A percentile compares a stretch with the other conserved stretches of the same genome.
Conservation (phyloP, 2,888 invertebrate genomes). For the Belgica antarctica region DNA sequence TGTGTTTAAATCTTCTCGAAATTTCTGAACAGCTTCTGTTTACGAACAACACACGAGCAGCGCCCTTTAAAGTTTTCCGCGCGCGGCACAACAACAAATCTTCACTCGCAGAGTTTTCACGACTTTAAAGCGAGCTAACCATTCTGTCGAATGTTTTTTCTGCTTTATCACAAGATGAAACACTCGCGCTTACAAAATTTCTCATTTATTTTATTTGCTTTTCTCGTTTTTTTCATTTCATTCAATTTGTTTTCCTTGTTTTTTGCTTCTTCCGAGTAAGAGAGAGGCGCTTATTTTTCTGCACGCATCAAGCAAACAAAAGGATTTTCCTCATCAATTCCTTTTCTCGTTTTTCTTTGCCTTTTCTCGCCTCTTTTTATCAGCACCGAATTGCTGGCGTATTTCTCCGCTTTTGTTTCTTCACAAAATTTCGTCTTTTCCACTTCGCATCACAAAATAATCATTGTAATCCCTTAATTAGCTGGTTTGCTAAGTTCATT, state of each 20-base stretch:
- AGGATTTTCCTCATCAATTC: neutral
- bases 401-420: conserved; percentile 3
- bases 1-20: too few relatives aligned
- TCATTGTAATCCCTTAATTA: conserved; percentile 20
- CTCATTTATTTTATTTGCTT: neutral
- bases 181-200: neutral
- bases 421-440: neutral
- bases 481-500: conserved; percentile 1
- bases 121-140: neutral
- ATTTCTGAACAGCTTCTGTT: neutral
- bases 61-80: too few relatives aligned
- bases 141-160: neutral
- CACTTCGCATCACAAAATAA: conserved; percentile 17
- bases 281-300: neutral
- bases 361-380: neutral
- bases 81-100: too few relatives aligned
- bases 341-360: neutral
- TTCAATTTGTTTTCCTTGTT: conserved; percentile 13
- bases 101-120: neutral
- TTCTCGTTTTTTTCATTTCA: neutral
- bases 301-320: conserved; percentile 14
- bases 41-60: too few relatives aligned
- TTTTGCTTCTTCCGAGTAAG: neutral
- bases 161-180: neutral
- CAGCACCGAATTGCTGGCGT: neutral